Percentiles rank a stretch among this genome's conserved stretches.
Conservation (phyloP, 2,113 vertebrate genomes). For the Corythaixoides concolor region DNA sequence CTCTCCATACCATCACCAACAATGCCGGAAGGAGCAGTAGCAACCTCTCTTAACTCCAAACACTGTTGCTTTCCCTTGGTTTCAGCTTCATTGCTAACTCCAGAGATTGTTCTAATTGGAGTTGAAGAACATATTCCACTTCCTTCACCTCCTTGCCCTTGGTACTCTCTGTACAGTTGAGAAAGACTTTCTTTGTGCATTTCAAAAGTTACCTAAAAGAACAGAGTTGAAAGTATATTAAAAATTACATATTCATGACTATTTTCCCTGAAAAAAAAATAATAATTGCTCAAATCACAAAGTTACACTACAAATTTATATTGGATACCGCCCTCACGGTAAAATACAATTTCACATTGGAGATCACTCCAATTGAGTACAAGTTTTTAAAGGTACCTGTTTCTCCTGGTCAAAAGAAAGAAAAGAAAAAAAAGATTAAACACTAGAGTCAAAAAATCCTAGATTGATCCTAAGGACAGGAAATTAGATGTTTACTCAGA, state of each 20-base stretch:
- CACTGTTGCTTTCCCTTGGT: not conserved
- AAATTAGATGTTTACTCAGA: not conserved
- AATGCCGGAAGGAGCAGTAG: not conserved
- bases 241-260: not conserved
- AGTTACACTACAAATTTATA: not conserved
- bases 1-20: conserved; percentile 15
- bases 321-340: not conserved
- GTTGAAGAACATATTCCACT: conserved; percentile 11
- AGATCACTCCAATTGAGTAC: not conserved
- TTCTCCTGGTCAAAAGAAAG: not conserved
- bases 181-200: conserved; percentile 92
- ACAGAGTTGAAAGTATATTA: not conserved
- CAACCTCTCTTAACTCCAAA: conserved; percentile 56
- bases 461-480: not conserved
- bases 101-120: conserved; percentile 79
- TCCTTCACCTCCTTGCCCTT: conserved; percentile 75
- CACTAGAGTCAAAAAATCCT: not conserved
- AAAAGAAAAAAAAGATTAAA: not conserved
- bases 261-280: not conserved
- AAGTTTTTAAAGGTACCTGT: not conserved
- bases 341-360: not conserved
- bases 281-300: not conserved
- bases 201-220: conserved; percentile 92
- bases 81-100: conserved; percentile 70
- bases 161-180: conserved; percentile 87